A percentile compares a stretch with the other conserved stretches of the same genome.
Evolutionary conservation across 2,113 vertebrate species (phyloP).

Genomic region (Aphyosemion australe): DNA sequence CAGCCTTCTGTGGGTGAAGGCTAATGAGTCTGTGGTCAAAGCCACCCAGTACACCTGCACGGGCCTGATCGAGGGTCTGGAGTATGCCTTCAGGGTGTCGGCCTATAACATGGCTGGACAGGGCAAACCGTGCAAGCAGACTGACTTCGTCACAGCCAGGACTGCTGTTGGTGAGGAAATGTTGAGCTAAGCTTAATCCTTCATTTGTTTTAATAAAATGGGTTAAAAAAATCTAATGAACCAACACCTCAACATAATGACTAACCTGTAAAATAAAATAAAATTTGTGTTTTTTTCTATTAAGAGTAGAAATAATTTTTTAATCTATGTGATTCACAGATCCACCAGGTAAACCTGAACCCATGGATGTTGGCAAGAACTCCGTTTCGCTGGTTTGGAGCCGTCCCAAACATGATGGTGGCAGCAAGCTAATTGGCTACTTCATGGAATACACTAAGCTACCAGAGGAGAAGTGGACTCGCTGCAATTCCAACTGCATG

Average conservation of each 20-base stretch:
- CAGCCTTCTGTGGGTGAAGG: conserved; percentile 93
- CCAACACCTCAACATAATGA: no score
- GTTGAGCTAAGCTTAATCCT: no score
- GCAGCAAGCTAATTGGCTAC: conserved; percentile 95
- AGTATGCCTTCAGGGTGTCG: conserved; percentile 95
- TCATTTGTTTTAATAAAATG: no score
- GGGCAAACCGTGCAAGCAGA: conserved; percentile 95
- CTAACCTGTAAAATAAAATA: no score
- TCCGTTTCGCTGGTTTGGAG: conserved; percentile 91
- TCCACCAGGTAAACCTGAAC: conserved; percentile 96
- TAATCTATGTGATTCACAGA: conserved; percentile 73
- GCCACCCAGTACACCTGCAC: conserved; percentile 91
- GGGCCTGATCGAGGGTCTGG: conserved; percentile 91
- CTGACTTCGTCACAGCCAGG: conserved; percentile 92
- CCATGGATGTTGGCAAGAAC: conserved; percentile 90
- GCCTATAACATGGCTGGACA: conserved; percentile 93
- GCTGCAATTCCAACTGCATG: conserved; percentile 89
- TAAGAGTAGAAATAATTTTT: no score
- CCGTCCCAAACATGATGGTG: conserved; percentile 93
- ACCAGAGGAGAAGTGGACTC: conserved; percentile 91
- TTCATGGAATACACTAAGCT: conserved; percentile 91
- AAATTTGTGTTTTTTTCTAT: no score
- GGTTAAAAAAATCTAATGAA: no score
- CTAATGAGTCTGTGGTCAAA: conserved; percentile 89
- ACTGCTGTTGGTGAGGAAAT: conserved; percentile 85